Evolutionary conservation across 2,888 invertebrate genomes (phyloP), one percentile per base, ranked within the genome.

Genomic region (Scaptodrosophila latifasciaeformis): DNA sequence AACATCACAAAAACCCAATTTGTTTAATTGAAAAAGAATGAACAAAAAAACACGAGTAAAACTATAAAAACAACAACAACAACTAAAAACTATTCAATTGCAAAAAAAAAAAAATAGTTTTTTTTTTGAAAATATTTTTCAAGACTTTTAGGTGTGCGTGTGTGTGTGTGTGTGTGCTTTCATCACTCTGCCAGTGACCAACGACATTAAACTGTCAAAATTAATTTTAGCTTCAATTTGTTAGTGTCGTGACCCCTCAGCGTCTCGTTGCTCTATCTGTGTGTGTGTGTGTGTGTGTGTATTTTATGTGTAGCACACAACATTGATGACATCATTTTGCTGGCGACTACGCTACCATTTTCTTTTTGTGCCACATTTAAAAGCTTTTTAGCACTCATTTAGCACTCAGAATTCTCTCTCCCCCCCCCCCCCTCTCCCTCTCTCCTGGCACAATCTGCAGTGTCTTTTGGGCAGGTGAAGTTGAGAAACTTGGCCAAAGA

Each of bases 141-240:
- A n/a, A n/a, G n/a, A n/a, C n/a, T n/a, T n/a, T n/a, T n/a, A n/a
- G n/a, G n/a, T n/a, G n/a, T n/a, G n/a, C n/a, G n/a, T n/a, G n/a
- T n/a, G n/a, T n/a, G n/a, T n/a, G n/a, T n/a, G n/a, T n/a, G n/a
- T n/a, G n/a, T n/a, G n/a, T n/a, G n/a, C n/a, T n/a, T n/a, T n/a
- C n/a, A n/a, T n/a, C n/a, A n/a, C n/a, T n/a, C n/a, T 45, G 49
- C 35, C 15, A 40, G 47, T 42, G 42, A 57, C 64, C 46, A 58
- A 49, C 40, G 54, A 65, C 68, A 68, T 68, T 70, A 60, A 70
- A 52, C 63, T 66, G 66, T 58, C 74, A 79, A 76, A 56, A 71
- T 62, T 52, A 49, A 68, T 77, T 77, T 74, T 59, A 65, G 67
- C 62, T 58, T 77, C 75, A 80, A 77, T 70, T 75, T 68, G 66